Base-by-base conservation (phyloP, 1,140 invertebrate species). In the Glossosoma conforme region DNA sequence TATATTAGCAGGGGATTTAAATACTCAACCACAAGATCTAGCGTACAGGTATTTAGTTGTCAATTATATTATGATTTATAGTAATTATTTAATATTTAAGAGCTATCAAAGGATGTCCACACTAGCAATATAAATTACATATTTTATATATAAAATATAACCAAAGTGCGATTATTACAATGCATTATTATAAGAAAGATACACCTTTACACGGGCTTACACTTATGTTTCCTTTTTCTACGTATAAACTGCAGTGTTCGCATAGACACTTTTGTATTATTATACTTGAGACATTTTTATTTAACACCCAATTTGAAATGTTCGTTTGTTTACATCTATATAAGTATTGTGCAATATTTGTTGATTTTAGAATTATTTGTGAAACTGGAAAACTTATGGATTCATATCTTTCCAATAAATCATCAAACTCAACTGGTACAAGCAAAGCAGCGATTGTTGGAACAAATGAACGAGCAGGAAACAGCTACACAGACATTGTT, bases 1-100 rank as follows among this genome's bases (percentile, higher is more conserved):
- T 14, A 83, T 98, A 61, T 70, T 97, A 44, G 91, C 86, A 24
- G 95, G 95, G 5, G 95, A 98, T 75, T 81, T 97, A 4, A 98
- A 98, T 70, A 83, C 90, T 2, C 86, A 89, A 63, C 91, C 93
- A 3, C 77, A 80, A 17, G 89, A 95, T 66, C 76, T 97, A 42
- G 86, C 91, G 8, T 95, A 91, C 65, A 81, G 74, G 77, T 79
- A 60, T 47, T 36, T 3, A n/a, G n/a, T n/a, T n/a, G n/a, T n/a
- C n/a, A n/a, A n/a, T n/a, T n/a, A n/a, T n/a, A n/a, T n/a, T n/a
- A n/a, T n/a, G n/a, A n/a, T n/a, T n/a, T n/a, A n/a, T n/a, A n/a
- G n/a, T n/a, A n/a, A n/a, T n/a, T n/a, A n/a, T n/a, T n/a, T n/a
- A n/a, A n/a, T n/a, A n/a, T n/a, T n/a, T n/a, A n/a, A n/a, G n/a